Percentiles rank a stretch among this genome's conserved stretches.
Evolutionary conservation across 2,888 invertebrate species (phyloP).

Genomic region (Caenorhabditis angaria): DNA sequence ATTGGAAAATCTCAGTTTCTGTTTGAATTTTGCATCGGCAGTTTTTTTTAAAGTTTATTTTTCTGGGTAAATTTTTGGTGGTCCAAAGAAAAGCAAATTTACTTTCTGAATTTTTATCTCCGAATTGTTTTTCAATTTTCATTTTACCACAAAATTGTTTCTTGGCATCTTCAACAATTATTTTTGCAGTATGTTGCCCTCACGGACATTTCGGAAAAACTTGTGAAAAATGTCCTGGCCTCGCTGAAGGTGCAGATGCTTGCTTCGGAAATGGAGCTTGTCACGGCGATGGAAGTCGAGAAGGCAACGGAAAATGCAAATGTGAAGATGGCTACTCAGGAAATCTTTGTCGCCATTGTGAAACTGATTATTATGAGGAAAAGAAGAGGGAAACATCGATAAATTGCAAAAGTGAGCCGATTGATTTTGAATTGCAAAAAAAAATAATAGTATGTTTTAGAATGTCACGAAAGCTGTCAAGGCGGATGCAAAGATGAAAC

Average conservation of each 20-base stretch:
- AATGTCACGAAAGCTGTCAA: constrained; percentile 69
- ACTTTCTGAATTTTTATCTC: too few species aligned
- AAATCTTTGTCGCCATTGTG: constrained; percentile 83
- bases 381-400: constrained; percentile 37
- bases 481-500: constrained; percentile 61
- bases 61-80: too few species aligned
- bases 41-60: too few species aligned
- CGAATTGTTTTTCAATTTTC: too few species aligned
- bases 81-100: too few species aligned
- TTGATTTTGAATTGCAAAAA: not conserved
- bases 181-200: constrained; percentile 82
- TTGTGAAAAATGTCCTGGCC: constrained; percentile 84
- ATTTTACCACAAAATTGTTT: too few species aligned
- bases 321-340: constrained; percentile 87
- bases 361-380: constrained; percentile 72
- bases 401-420: constrained; percentile 56
- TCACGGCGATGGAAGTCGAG: constrained; percentile 87
- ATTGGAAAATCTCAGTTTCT: too few species aligned
- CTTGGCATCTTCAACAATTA: not conserved
- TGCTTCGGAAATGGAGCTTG: constrained; percentile 87
- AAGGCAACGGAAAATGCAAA: constrained; percentile 88
- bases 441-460: constrained; percentile 43
- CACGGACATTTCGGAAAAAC: constrained; percentile 83
- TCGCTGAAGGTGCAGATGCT: constrained; percentile 77
- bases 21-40: too few species aligned